Percentiles rank a stretch among this genome's conserved stretches.
Evolutionary conservation across 1,140 invertebrate genomes (phyloP).

Genomic region (Littorina saxatilis): DNA sequence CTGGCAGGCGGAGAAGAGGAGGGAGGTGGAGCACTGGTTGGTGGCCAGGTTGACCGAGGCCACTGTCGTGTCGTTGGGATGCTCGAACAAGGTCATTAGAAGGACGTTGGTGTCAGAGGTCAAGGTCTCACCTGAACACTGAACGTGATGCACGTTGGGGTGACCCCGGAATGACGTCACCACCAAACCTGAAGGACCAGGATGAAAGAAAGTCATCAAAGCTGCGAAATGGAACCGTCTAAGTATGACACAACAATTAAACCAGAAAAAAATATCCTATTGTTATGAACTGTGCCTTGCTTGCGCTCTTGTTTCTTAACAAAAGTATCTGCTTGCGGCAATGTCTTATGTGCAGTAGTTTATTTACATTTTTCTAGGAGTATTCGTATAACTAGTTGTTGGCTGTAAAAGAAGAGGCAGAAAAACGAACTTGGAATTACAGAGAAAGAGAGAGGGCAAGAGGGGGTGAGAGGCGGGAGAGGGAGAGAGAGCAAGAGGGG

Average conservation of each 20-base stretch:
- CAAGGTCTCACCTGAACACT: constrained; percentile 14
- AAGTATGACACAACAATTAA: background rate
- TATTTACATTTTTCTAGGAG: no score
- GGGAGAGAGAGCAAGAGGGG: background rate
- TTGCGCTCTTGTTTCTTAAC: no score
- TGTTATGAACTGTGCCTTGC: no score
- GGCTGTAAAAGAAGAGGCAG: no score
- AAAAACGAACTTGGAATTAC: no score
- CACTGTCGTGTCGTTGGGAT: constrained; percentile 4
- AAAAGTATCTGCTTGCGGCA: no score
- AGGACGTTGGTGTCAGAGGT: constrained; percentile 20
- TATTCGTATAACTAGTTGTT: no score
- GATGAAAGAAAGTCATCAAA: background rate
- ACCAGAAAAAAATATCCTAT: background rate
- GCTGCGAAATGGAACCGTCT: background rate
- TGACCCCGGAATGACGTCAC: constrained; percentile 12
- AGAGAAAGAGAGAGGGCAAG: no score
- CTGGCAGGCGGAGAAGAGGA: constrained; percentile 13
- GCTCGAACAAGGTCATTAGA: constrained; percentile 15
- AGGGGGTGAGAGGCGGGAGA: background rate
- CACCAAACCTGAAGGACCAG: background rate
- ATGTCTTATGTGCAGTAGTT: no score
- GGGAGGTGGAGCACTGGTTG: constrained; percentile 21
- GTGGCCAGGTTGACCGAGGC: constrained; percentile 11
- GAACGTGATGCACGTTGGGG: constrained; percentile 12